These are phyloP conservation scores for Passer domesticus DNA, from an alignment of 2,113 vertebrate genomes.

Conservation along the genomic window DNA sequence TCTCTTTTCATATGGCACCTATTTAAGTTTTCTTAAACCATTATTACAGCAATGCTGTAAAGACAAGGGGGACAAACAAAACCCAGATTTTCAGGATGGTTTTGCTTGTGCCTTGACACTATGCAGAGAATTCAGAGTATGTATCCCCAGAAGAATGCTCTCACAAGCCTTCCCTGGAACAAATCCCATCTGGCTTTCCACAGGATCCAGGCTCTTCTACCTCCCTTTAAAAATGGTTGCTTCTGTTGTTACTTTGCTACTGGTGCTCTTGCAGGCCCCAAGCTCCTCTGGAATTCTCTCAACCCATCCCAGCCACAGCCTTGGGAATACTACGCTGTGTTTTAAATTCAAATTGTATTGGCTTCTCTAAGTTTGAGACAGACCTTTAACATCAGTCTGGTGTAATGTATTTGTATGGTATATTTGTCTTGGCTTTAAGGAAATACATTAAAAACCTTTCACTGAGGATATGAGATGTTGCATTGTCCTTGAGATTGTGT, in stretches of 20 bases:
- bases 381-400: slow-evolving; percentile 37
- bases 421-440: slow-evolving; percentile 39
- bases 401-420: slow-evolving; percentile 23
- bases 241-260: neutral
- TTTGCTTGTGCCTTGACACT: neutral
- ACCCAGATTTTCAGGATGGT: neutral
- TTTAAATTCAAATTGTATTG: slow-evolving; percentile 5
- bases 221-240: neutral
- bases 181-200: neutral
- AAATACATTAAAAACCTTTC: slow-evolving; percentile 59
- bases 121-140: neutral
- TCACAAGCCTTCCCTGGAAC: neutral
- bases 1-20: neutral
- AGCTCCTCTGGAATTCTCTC: neutral
- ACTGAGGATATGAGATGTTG: slow-evolving; percentile 16
- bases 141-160: neutral
- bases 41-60: neutral
- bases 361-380: neutral
- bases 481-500: slow-evolving; percentile 58
- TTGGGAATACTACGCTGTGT: neutral
- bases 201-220: neutral
- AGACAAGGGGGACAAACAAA: neutral
- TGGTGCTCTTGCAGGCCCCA: neutral
- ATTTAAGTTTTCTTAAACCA: neutral
- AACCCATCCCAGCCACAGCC: neutral